These are phyloP conservation scores for Bombus difficillimus DNA, from an alignment of 1,140 invertebrate species.

Conservation along the genomic window DNA sequence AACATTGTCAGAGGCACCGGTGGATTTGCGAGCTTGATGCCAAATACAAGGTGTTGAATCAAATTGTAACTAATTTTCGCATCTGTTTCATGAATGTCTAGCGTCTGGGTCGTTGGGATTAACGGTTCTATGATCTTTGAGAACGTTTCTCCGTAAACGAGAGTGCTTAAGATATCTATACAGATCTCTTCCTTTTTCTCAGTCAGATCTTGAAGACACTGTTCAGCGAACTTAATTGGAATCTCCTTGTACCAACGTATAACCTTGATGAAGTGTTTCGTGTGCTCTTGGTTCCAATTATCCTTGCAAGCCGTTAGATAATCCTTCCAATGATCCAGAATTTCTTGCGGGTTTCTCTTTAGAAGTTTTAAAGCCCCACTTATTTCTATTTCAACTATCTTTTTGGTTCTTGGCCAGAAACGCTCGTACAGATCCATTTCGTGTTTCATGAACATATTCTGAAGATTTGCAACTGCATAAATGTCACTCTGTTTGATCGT, in stretches of 20 bases:
- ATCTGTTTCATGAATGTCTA: constrained; percentile 32
- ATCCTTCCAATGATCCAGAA: constrained; percentile 64
- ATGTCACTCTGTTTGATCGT: accelerated
- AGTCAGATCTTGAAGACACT: background rate
- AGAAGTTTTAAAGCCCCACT: constrained; percentile 42
- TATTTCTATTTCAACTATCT: background rate
- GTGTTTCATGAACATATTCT: background rate
- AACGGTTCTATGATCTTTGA: constrained; percentile 59
- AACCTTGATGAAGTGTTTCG: constrained; percentile 61
- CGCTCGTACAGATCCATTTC: constrained; percentile 56
- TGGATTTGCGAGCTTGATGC: constrained; percentile 57
- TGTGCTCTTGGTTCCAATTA: background rate
- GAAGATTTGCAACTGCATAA: accelerated
- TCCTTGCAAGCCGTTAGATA: constrained; percentile 56
- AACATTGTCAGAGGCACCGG: constrained; percentile 60
- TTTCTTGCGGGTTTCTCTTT: constrained; percentile 55
- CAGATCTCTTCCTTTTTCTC: background rate
- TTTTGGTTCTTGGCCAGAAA: background rate
- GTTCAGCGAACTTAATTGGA: constrained; percentile 68
- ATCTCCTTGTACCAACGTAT: constrained; percentile 74
- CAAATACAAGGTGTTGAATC: background rate
- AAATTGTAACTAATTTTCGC: constrained; percentile 14
- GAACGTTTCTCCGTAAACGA: constrained; percentile 60
- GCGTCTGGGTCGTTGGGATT: constrained; percentile 32
- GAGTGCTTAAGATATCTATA: constrained; percentile 44